phyloP scores from a whole-genome alignment of 2,888 invertebrate species.

The Lycia hirtaria region DNA sequence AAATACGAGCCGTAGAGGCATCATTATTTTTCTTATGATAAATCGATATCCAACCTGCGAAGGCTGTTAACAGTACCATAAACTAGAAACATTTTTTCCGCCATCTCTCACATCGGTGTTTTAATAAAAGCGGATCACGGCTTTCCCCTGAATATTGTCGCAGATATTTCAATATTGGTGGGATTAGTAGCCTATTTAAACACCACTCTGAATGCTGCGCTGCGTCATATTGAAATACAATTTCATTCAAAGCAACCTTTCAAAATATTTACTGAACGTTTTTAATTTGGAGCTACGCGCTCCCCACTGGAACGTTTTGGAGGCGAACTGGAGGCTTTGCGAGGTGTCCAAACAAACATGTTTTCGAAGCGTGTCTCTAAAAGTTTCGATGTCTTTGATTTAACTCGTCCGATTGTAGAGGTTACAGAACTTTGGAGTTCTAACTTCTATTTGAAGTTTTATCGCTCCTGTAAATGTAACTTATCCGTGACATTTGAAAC shows the following conservation, averaged over 20 bases:
- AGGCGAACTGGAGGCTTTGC: conserved; percentile 42
- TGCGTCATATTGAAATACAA: conserved; percentile 79
- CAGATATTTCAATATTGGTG: conserved; percentile 84
- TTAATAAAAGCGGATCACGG: conserved; percentile 83
- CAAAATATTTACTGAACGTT: conserved; percentile 78
- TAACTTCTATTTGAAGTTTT: conserved; percentile 25
- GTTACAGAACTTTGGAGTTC: conserved; percentile 25
- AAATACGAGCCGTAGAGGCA: conserved; percentile 10
- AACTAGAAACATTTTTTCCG: conserved; percentile 59
- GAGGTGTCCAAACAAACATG: conserved; percentile 39
- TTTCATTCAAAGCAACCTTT: conserved; percentile 72
- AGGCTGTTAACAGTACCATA: conserved; percentile 35
- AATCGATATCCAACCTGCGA: conserved; percentile 23
- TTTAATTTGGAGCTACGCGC: conserved; percentile 66
- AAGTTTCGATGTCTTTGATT: conserved; percentile 37
- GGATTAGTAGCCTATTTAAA: conserved; percentile 84
- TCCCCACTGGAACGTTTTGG: no score
- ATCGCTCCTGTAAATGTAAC: conserved; percentile 8
- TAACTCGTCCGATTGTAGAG: conserved; percentile 21
- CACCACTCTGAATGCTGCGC: conserved; percentile 74
- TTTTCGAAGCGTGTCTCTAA: conserved; percentile 32
- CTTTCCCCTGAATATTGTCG: conserved; percentile 80
- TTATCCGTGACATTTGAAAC: conserved; percentile 5
- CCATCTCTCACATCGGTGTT: conserved; percentile 71
- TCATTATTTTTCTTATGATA: conserved; percentile 32